Percentiles rank a stretch among this genome's conserved stretches.
Conservation (phyloP, 2,113 vertebrate species). For the Salvelinus fontinalis region DNA sequence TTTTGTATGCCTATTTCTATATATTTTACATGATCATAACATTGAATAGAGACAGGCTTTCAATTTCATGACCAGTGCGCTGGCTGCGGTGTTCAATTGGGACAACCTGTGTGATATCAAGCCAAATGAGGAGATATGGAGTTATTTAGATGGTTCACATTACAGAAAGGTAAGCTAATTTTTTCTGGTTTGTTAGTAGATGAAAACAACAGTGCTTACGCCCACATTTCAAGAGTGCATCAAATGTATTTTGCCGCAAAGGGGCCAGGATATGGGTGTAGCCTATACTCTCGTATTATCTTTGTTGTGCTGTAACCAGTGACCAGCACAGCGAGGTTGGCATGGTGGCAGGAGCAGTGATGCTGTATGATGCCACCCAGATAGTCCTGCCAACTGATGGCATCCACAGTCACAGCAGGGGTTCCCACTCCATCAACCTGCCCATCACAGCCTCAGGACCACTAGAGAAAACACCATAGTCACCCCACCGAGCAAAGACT, state of each 20-base stretch:
- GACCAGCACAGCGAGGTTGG: constrained; percentile 88
- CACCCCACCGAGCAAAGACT: neutral
- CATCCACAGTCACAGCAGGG: constrained; percentile 85
- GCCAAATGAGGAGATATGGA: no score
- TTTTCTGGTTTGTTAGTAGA: constrained; percentile 24
- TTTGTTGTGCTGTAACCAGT: constrained; percentile 83
- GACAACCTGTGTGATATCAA: no score
- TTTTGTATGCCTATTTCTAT: no score
- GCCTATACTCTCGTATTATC: constrained; percentile 61
- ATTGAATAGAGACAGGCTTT: no score
- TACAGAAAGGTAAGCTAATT: no score
- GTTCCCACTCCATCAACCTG: constrained; percentile 78
- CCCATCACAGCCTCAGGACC: constrained; percentile 83
- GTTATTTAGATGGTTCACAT: no score
- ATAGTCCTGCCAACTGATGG: constrained; percentile 94
- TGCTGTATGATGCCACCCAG: constrained; percentile 91
- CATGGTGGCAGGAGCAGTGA: constrained; percentile 86
- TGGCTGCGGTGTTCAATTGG: no score
- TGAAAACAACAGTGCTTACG: constrained; percentile 25
- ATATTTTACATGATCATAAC: no score
- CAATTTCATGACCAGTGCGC: no score
- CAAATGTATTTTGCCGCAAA: neutral
- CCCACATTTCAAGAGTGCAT: neutral
- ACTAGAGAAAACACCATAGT: constrained; percentile 56
- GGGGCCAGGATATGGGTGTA: constrained; percentile 7